phyloP scores from a whole-genome alignment of 1,140 invertebrate genomes.

The Trinorchestia longiramus region DNA sequence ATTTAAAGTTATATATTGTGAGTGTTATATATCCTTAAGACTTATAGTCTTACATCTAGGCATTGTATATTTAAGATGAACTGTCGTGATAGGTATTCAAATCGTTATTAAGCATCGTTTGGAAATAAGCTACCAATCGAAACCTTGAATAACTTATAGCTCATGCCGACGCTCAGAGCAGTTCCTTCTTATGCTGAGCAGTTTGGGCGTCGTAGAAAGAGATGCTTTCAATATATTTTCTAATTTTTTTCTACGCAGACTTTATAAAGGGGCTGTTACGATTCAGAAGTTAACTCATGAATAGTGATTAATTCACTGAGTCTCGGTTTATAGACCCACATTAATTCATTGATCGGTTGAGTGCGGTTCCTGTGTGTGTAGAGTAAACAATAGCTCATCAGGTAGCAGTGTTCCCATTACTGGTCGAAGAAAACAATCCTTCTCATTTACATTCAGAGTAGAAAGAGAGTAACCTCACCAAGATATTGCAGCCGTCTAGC shows the following conservation, averaged over 20 bases:
- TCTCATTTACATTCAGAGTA: conserved; percentile 38
- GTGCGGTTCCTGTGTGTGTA: background rate
- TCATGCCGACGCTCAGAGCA: background rate
- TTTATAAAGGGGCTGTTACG: background rate
- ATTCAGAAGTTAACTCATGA: conserved; percentile 29
- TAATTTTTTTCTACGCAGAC: background rate
- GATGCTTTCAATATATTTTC: background rate
- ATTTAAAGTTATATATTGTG: too few relatives aligned
- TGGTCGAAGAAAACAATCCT: conserved; percentile 18
- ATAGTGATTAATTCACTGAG: conserved; percentile 11
- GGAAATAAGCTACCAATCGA: background rate
- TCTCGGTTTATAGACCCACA: background rate
- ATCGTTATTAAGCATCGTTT: background rate
- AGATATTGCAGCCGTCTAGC: background rate
- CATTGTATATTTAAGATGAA: background rate
- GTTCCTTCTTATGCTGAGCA: background rate
- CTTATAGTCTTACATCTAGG: background rate
- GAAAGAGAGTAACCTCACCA: background rate
- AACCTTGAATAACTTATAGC: background rate
- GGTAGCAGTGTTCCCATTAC: conserved; percentile 36
- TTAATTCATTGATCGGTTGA: background rate
- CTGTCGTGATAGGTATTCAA: background rate
- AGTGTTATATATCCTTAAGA: background rate
- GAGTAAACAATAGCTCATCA: conserved; percentile 51
- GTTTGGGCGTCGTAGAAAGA: background rate